Evolutionary conservation across 2,888 invertebrate species (phyloP).

Genomic region (Neelides folsomi): DNA sequence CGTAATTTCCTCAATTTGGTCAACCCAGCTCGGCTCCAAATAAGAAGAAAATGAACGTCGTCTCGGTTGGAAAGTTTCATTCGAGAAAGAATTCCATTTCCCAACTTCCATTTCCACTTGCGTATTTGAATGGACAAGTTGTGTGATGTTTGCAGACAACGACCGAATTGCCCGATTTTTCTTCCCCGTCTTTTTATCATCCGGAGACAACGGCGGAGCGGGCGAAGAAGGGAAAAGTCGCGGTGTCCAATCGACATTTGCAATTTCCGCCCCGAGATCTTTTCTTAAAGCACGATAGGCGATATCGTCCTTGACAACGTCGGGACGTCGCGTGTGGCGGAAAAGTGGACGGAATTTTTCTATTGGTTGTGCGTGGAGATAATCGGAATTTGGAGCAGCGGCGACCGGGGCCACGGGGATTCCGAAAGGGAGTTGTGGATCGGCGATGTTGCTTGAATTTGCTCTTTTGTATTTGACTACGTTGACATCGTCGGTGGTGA

Average conservation of each 20-base stretch:
- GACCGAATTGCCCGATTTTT: constrained; percentile 62
- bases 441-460: constrained; percentile 54
- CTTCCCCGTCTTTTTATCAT: constrained; percentile 44
- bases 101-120: constrained; percentile 16
- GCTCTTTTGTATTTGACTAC: constrained; percentile 66
- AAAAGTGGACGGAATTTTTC: constrained; percentile 46
- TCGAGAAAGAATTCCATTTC: constrained; percentile 23
- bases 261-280: constrained; percentile 45
- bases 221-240: constrained; percentile 22
- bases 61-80: constrained; percentile 7
- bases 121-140: constrained; percentile 45
- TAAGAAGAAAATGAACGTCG: constrained; percentile 7
- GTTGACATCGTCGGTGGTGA: constrained; percentile 69
- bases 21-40: constrained; percentile 31
- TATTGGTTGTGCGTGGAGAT: constrained; percentile 62
- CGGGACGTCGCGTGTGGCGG: constrained; percentile 57
- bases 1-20: constrained; percentile 28
- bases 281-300: constrained; percentile 73
- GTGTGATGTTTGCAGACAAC: constrained; percentile 69
- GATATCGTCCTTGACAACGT: constrained; percentile 72
- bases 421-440: constrained; percentile 79
- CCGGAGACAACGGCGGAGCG: constrained; percentile 33
- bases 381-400: constrained; percentile 66
- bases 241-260: constrained; percentile 31
- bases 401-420: constrained; percentile 75